These are phyloP conservation scores for Bambusicola thoracicus DNA, from an alignment of 2,113 vertebrate genomes.

Conservation along the genomic window DNA sequence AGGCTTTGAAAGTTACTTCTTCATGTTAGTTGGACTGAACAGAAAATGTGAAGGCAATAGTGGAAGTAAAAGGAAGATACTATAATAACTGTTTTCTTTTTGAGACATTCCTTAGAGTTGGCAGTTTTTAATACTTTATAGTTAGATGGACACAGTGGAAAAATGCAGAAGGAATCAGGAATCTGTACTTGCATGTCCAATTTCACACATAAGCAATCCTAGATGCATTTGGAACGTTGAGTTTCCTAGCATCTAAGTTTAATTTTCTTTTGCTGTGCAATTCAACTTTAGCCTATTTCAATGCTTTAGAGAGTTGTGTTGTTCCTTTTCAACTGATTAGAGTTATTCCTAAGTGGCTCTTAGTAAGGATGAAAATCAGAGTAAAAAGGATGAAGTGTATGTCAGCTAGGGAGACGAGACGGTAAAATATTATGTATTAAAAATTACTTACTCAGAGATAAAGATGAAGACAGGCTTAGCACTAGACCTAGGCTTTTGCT, in stretches of 20 bases:
- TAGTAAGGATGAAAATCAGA: constrained; percentile 25
- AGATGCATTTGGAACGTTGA: background rate
- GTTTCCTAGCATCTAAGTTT: background rate
- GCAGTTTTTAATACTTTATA: background rate
- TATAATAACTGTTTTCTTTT: background rate
- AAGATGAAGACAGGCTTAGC: background rate
- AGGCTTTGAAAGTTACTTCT: background rate
- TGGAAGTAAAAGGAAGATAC: background rate
- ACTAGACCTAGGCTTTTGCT: background rate
- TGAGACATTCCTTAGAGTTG: background rate
- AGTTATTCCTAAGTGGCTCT: constrained; percentile 39
- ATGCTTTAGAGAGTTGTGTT: background rate
- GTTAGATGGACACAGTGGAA: background rate
- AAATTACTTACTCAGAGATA: constrained; percentile 1
- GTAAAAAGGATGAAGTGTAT: background rate
- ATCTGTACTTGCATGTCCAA: background rate
- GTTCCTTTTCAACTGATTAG: constrained; percentile 33
- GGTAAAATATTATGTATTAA: constrained; percentile 29
- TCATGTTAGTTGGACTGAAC: background rate
- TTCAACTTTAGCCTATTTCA: constrained; percentile 18
- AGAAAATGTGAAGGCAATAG: background rate
- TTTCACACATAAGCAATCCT: background rate
- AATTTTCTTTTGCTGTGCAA: background rate
- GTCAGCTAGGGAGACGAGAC: background rate
- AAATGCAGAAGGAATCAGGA: background rate